These are phyloP conservation scores for Gibbula magus DNA, from an alignment of 2,888 invertebrate species.

Conservation along the genomic window DNA sequence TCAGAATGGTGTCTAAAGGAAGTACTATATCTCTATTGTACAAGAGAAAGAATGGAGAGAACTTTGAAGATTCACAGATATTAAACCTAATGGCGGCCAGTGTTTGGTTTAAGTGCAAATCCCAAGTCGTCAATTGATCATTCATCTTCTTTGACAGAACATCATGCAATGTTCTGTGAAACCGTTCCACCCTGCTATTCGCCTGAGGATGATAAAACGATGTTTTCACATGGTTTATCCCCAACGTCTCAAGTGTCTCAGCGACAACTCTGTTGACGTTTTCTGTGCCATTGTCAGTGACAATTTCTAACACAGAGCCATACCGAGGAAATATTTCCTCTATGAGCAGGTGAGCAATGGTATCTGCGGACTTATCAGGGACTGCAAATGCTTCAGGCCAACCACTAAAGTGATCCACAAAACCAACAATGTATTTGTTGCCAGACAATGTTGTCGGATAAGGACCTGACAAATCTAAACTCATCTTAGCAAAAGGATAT, in stretches of 20 bases:
- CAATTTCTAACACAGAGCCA: conserved; percentile 29
- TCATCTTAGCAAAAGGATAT: not conserved
- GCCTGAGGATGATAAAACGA: conserved; percentile 21
- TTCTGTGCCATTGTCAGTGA: conserved; percentile 33
- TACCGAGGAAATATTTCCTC: conserved; percentile 41
- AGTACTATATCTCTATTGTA: no score
- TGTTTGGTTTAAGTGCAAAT: no score
- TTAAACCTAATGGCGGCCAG: no score
- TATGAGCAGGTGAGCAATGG: conserved; percentile 35
- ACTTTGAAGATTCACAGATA: no score
- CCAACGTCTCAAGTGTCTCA: conserved; percentile 21
- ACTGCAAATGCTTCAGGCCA: conserved; percentile 41
- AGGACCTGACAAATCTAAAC: not conserved
- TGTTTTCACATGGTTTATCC: conserved; percentile 18
- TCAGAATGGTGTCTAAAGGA: no score
- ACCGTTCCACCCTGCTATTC: conserved; percentile 24
- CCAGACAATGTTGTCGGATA: conserved; percentile 20
- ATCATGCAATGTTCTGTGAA: conserved; percentile 24
- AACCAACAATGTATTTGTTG: conserved; percentile 23
- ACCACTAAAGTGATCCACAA: conserved; percentile 26
- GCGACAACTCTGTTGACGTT: conserved; percentile 17
- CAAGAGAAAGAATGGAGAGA: no score
- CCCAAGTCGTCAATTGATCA: conserved; percentile 1
- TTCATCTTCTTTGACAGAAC: conserved; percentile 15
- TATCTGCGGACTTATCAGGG: conserved; percentile 33